A percentile compares a stretch with the other conserved stretches of the same genome.
Conservation (phyloP, 2,113 vertebrate genomes). For the Mirza zaza region DNA sequence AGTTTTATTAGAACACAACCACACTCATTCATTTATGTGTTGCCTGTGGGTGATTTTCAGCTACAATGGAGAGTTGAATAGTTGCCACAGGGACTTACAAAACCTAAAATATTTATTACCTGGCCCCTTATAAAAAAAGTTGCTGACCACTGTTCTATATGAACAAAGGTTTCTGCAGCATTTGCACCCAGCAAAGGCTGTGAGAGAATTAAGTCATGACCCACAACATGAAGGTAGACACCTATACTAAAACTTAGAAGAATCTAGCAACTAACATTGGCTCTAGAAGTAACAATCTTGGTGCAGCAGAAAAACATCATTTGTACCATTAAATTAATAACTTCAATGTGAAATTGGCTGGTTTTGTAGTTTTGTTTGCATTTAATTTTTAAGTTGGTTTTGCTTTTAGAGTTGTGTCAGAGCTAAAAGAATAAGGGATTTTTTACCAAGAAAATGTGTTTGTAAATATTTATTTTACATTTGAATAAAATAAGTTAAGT, state of each 20-base stretch:
- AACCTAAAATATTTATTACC: background rate
- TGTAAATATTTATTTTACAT: background rate
- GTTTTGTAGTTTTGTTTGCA: background rate
- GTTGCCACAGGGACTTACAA: background rate
- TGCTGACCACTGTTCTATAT: background rate
- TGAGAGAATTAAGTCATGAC: background rate
- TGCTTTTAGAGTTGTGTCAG: slow-evolving; percentile 18
- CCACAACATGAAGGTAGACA: background rate
- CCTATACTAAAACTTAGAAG: background rate
- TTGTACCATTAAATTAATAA: background rate
- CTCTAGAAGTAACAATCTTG: background rate
- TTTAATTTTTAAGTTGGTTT: background rate
- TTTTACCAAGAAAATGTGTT: background rate
- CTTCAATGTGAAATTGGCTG: background rate
- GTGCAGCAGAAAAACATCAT: background rate
- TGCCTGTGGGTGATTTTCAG: background rate
- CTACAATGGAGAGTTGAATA: background rate
- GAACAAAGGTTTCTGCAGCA: background rate
- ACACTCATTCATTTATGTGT: background rate
- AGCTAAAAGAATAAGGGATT: background rate
- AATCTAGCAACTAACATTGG: background rate
- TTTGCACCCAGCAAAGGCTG: background rate
- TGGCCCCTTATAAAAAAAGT: background rate
- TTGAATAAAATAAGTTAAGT: slow-evolving; percentile 12
- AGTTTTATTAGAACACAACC: background rate